These are phyloP conservation scores for Cephus pulcher DNA, from an alignment of 2,888 invertebrate species.

Conservation along the genomic window DNA sequence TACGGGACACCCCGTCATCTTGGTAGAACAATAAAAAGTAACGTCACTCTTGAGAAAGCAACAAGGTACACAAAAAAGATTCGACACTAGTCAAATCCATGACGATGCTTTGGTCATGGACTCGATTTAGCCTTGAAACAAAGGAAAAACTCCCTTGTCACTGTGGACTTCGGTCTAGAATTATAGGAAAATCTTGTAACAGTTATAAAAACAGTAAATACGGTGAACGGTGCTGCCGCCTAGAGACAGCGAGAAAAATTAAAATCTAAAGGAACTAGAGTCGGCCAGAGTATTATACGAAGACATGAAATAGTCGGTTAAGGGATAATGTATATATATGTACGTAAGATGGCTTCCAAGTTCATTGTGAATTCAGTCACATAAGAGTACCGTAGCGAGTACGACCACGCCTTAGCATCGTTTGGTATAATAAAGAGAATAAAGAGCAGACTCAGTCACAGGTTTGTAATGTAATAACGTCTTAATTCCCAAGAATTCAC, in stretches of 20 bases:
- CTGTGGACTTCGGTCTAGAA: background rate
- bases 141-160: background rate
- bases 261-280: constrained; percentile 31
- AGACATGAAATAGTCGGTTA: background rate
- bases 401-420: background rate
- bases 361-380: constrained; percentile 49
- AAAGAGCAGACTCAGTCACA: background rate
- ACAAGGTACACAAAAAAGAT: background rate
- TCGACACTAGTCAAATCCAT: background rate
- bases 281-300: constrained; percentile 12
- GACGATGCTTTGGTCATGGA: background rate
- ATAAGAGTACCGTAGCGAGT: constrained; percentile 26
- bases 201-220: background rate
- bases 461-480: constrained; percentile 8
- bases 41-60: background rate
- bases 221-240: background rate
- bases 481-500: constrained; percentile 22
- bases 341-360: constrained; percentile 31
- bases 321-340: background rate
- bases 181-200: background rate
- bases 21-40: background rate
- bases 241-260: background rate
- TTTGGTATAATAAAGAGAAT: background rate
- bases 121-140: background rate
- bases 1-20: background rate